These are phyloP conservation scores for Lepus timidus DNA, from an alignment of 2,113 vertebrate species.

Conservation along the genomic window DNA sequence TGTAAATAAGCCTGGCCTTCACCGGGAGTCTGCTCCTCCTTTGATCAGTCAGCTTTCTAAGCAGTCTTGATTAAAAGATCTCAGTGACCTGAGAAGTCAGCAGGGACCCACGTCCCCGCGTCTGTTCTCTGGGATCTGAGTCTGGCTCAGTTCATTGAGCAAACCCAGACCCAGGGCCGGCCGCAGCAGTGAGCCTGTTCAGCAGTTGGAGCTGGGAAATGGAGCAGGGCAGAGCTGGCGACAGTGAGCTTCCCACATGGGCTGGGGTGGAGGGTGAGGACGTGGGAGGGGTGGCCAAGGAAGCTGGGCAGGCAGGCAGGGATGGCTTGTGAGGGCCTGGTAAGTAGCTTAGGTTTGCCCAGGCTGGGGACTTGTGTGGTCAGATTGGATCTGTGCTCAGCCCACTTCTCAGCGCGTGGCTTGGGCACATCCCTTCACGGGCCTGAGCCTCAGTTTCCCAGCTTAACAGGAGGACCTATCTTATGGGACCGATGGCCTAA, in stretches of 20 bases:
- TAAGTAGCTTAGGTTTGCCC: slow-evolving; percentile 9
- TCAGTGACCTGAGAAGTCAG: neutral
- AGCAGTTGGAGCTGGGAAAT: neutral
- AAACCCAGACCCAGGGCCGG: neutral
- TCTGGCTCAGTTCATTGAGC: neutral
- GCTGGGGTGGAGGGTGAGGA: neutral
- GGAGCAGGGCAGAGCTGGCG: neutral
- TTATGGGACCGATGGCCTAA: neutral
- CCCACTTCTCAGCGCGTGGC: neutral
- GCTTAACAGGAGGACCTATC: neutral
- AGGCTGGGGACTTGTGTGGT: neutral
- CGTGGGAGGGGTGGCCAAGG: neutral
- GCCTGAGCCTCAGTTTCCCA: slow-evolving; percentile 54
- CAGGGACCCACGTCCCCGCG: neutral
- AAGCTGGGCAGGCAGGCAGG: neutral
- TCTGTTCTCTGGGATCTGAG: neutral
- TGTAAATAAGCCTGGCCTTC: neutral
- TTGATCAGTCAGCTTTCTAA: slow-evolving; percentile 44
- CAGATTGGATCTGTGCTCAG: slow-evolving; percentile 21
- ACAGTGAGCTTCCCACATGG: neutral
- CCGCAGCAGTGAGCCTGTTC: too few relatives aligned
- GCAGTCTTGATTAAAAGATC: slow-evolving; percentile 59
- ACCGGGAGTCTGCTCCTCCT: neutral
- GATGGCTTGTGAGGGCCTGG: slow-evolving; percentile 3
- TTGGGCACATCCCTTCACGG: neutral